Percentiles rank a stretch among this genome's conserved stretches.
Evolutionary conservation across 2,888 invertebrate genomes (phyloP).

Genomic region (Tuberolachnus salignus): DNA sequence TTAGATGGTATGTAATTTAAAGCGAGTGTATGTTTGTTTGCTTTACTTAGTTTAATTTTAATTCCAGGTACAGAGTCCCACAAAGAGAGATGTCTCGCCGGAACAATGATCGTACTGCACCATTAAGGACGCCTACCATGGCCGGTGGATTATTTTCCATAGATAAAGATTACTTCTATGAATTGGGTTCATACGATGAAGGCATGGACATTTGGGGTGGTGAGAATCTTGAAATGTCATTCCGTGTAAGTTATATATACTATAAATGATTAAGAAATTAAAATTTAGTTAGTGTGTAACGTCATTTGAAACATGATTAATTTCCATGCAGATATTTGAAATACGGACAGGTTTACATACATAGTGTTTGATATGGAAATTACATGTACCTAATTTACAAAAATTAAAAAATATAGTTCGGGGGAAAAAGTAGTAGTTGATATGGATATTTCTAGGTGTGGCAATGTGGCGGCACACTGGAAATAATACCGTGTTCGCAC

Average conservation of each 20-base stretch:
- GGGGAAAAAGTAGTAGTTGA: conserved; percentile 54
- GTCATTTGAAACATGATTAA: background rate
- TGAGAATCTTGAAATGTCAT: conserved; percentile 94
- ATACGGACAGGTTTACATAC: background rate
- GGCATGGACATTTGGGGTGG: conserved; percentile 99
- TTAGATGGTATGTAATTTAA: conserved; percentile 79
- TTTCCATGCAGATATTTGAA: conserved; percentile 15
- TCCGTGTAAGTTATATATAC: conserved; percentile 72
- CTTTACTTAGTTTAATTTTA: conserved; percentile 27
- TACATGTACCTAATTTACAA: conserved; percentile 6
- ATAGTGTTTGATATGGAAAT: background rate
- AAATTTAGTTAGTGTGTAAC: background rate
- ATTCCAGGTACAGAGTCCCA: conserved; percentile 89
- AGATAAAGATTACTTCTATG: conserved; percentile 94
- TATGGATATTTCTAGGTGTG: conserved; percentile 73
- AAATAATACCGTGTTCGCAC: conserved; percentile 94
- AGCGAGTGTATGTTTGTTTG: background rate
- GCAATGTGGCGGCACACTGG: conserved; percentile 95
- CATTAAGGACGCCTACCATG: conserved; percentile 96
- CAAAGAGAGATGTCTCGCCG: conserved; percentile 94
- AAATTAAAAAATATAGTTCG: conserved; percentile 16
- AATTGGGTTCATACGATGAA: conserved; percentile 96
- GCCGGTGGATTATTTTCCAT: conserved; percentile 96
- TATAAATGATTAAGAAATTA: background rate
- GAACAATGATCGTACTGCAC: conserved; percentile 89